Evolutionary conservation across 1,140 invertebrate genomes (phyloP), one percentile per base, ranked within the genome.

Genomic region (Drosophila insularis): DNA sequence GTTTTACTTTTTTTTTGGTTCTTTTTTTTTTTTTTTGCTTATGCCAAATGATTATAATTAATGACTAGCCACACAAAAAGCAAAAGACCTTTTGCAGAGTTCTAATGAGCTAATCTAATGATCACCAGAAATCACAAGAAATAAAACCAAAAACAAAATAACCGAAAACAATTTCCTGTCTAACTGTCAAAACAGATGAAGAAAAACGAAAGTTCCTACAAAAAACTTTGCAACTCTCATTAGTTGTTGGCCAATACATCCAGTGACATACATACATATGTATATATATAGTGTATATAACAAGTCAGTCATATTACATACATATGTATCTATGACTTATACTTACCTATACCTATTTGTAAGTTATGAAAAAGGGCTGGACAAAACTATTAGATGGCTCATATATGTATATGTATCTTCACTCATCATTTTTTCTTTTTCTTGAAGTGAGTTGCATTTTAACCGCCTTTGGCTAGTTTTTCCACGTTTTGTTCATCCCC

Each of bases 121-220:
- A 58, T 58, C 56, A 27, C n/a, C 14, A 40, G n/a, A 73, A 39
- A 27, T 27, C 27, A 27, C 27, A 27, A 27, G 23, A 27, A 27
- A 27, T 5, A 27, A 27, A 27, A 27, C 4, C 63, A 39, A 50
- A 65, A 71, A 53, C 37, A 11, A 43, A 58, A 56, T 73, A 63
- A 35, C 59, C 53, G 21, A 73, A 80, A 68, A 67, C 74, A 60
- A 85, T 85, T 85, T 85, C 81, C 81, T 81, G 81, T 74, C 73
- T 63, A 70, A 70, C 55, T 77, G 68, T 77, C 73, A 59, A 27
- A 27, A 21, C 4, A 66, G 67, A 74, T 61, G 71, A 54, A 75
- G 54, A 78, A 85, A 85, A 85, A 81, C 82, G 81, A 85, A 85
- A 85, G 81, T 85, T 67, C 55, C 68, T 63, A 50, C 35, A 76